A percentile compares a stretch with the other conserved stretches of the same genome.
Evolutionary conservation across 1,140 invertebrate species (phyloP).

Genomic region (Diachasmimorpha longicaudata): DNA sequence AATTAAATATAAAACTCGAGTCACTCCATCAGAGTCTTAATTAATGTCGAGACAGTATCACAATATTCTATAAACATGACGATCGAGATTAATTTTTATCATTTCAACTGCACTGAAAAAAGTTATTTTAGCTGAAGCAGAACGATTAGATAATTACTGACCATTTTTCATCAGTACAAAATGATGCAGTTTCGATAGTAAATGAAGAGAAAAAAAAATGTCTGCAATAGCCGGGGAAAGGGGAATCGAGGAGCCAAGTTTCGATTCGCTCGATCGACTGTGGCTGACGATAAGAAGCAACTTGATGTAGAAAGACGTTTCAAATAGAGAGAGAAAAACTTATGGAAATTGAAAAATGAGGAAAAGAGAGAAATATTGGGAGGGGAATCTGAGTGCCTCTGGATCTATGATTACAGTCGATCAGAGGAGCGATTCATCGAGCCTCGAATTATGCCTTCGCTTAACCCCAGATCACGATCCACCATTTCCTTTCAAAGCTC

Average conservation of each 20-base stretch:
- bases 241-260: constrained; percentile 12
- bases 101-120: too few relatives aligned
- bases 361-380: not conserved
- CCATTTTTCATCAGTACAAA: too few relatives aligned
- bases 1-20: too few relatives aligned
- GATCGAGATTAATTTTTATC: too few relatives aligned
- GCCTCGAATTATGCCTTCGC: constrained; percentile 19
- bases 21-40: too few relatives aligned
- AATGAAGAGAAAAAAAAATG: not conserved
- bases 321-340: not conserved
- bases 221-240: not conserved
- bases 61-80: too few relatives aligned
- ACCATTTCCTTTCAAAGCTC: not conserved
- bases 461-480: constrained; percentile 18
- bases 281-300: not conserved
- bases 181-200: not conserved
- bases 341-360: not conserved
- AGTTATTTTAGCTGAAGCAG: too few relatives aligned
- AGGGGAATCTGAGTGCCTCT: not conserved
- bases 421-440: constrained; percentile 17
- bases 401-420: constrained; percentile 22
- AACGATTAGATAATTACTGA: too few relatives aligned
- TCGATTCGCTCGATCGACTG: constrained; percentile 12
- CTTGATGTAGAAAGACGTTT: not conserved
- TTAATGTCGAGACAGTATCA: too few relatives aligned